Percentiles rank a stretch among this genome's conserved stretches.
Conservation (phyloP, 2,113 vertebrate genomes). For the Charina bottae region DNA sequence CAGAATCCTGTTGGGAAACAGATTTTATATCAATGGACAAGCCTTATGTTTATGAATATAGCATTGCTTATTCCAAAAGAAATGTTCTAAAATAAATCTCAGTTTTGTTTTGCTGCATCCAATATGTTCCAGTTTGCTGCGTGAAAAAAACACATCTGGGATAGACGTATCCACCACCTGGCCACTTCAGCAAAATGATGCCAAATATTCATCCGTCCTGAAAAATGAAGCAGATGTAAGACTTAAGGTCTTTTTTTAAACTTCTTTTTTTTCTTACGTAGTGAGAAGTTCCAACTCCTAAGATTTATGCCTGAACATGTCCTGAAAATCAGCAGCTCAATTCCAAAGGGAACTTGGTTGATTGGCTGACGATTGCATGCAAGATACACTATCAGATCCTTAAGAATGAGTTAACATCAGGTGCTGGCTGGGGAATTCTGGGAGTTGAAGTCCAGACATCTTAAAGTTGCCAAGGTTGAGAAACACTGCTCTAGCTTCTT, state of each 20-base stretch:
- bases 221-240: slow-evolving; percentile 31
- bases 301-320: neutral
- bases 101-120: slow-evolving; percentile 39
- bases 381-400: neutral
- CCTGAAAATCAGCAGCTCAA: neutral
- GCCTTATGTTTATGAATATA: neutral
- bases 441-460: too few species aligned
- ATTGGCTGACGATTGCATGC: neutral
- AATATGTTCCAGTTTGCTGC: slow-evolving; percentile 49
- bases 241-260: neutral
- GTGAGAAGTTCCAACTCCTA: neutral
- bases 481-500: too few species aligned
- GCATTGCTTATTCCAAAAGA: neutral
- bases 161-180: slow-evolving; percentile 31
- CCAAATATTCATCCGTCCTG: slow-evolving; percentile 31
- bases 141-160: slow-evolving; percentile 45
- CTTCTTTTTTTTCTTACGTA: neutral
- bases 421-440: too few species aligned
- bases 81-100: neutral
- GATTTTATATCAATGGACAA: neutral
- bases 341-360: neutral
- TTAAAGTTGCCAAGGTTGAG: too few species aligned
- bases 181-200: slow-evolving; percentile 14
- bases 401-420: too few species aligned
- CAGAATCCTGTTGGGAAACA: neutral